Evolutionary conservation across 2,797 vertebrate species (phyloP), one percentile per base, ranked within the genome.

Genomic region (Myotis pilosus): DNA sequence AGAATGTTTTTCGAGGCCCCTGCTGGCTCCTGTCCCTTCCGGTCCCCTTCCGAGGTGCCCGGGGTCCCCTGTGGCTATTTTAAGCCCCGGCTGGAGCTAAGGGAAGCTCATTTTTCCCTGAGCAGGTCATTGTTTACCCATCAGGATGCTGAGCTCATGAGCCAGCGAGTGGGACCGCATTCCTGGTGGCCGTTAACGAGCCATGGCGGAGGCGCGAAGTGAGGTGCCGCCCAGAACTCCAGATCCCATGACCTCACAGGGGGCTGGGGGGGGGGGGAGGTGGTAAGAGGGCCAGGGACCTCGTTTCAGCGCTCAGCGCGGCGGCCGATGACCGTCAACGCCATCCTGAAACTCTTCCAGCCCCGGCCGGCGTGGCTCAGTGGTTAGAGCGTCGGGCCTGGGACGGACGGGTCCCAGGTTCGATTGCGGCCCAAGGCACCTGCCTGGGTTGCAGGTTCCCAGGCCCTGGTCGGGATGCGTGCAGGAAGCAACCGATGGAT

Each of bases 191-290:
- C 83, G 23, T 25, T 80, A 19, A 64, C 13, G 16, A 82, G 86
- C 36, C 44, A 2, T 4, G 19, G 1, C 4, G 13, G 44, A 17
- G 20, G 80, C 49, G 0, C 5, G 0, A 4, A 36, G 66, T 1
- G 74, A 47, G 74, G 23, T 15, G 28, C 51, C 36, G 25, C 23
- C 44, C 92, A 13, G 16, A 3, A 92, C 88, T 64, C 72, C 7
- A 0, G 1, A 17, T 23, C 36, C 38, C 30, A 13, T 1, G 57
- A 71, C 84, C 87, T 68, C 30, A 49, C 5, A 16, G 17, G 2
- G 36, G 51, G 10, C 2, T 10, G 44, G 10, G 10, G 10, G 11
- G 9, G 10, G 2, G 11, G 44, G 2, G 41, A 2, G 44, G 44
- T 1, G 79, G 62, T 17, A 1, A 81, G 47, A 20, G 6, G 12